phyloP scores from a whole-genome alignment of 1,140 invertebrate genomes.

The Subanguina moxae region DNA sequence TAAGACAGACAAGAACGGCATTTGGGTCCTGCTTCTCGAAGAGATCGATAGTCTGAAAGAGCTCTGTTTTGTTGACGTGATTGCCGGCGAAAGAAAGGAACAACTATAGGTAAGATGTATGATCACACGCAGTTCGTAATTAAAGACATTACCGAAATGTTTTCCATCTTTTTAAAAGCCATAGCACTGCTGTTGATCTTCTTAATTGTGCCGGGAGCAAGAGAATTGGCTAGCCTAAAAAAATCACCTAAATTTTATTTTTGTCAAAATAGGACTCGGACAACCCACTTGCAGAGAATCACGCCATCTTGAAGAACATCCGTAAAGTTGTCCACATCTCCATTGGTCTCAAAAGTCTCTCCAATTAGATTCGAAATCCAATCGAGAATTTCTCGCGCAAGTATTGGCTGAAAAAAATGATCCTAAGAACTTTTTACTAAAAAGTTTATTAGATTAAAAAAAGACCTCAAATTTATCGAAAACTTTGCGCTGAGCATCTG shows the following conservation, averaged over 20 bases:
- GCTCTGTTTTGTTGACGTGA: constrained; percentile 32
- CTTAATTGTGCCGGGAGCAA: constrained; percentile 38
- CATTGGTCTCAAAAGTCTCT: constrained; percentile 32
- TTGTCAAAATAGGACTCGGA: background rate
- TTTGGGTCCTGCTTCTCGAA: constrained; percentile 51
- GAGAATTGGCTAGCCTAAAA: constrained; percentile 43
- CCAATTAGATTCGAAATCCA: constrained; percentile 39
- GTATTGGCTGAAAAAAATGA: background rate
- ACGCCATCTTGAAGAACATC: constrained; percentile 39
- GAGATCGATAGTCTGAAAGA: constrained; percentile 43
- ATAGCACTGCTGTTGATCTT: constrained; percentile 46
- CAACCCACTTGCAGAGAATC: constrained; percentile 34
- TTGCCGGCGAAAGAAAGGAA: constrained; percentile 42
- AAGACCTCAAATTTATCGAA: constrained; percentile 41
- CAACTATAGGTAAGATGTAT: constrained; percentile 11
- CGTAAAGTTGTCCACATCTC: constrained; percentile 44
- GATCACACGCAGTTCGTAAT: no score
- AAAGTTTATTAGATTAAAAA: no score
- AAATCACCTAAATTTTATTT: background rate
- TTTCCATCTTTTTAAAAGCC: constrained; percentile 54
- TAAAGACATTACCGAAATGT: constrained; percentile 31
- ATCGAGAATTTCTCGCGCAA: constrained; percentile 40
- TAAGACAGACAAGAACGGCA: constrained; percentile 45
- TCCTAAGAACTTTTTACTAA: no score
- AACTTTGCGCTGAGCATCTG: constrained; percentile 49